A percentile compares a stretch with the other conserved stretches of the same genome.
These are phyloP conservation scores for Muraenolepis orangiensis DNA, from an alignment of 2,797 vertebrate species.

Conservation along the genomic window DNA sequence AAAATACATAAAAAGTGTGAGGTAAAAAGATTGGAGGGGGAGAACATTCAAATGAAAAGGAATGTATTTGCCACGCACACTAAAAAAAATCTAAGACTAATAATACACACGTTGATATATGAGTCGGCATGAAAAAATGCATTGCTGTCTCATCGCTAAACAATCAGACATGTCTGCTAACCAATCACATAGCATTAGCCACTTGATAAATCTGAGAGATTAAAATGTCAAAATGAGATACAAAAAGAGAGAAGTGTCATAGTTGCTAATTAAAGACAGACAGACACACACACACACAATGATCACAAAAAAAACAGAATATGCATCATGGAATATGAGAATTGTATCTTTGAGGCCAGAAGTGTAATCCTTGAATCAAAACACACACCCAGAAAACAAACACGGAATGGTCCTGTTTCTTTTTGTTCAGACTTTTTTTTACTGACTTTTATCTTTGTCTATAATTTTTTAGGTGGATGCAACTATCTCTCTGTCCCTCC, in stretches of 20 bases:
- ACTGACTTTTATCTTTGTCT: slow-evolving; percentile 27
- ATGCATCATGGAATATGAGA: background rate
- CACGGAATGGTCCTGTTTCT: background rate
- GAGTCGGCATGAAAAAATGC: slow-evolving; percentile 57
- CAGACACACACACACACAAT: background rate
- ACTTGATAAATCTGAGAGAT: slow-evolving; percentile 32
- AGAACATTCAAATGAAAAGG: slow-evolving; percentile 12
- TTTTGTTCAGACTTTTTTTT: background rate
- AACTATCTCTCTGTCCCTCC: background rate
- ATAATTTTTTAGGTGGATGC: slow-evolving; percentile 1
- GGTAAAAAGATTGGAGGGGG: slow-evolving; percentile 17
- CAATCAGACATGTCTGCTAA: slow-evolving; percentile 46
- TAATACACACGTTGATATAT: slow-evolving; percentile 33
- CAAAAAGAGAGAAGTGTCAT: background rate
- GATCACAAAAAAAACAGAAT: background rate
- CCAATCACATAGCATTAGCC: slow-evolving; percentile 42
- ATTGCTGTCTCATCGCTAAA: slow-evolving; percentile 43
- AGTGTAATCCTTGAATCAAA: background rate
- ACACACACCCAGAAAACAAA: background rate
- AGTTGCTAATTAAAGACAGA: background rate
- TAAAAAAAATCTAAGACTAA: background rate
- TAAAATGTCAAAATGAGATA: slow-evolving; percentile 9
- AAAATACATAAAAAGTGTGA: slow-evolving; percentile 16
- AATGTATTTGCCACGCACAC: background rate
- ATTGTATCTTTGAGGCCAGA: background rate